Percentiles rank a stretch among this genome's conserved stretches.
These are phyloP conservation scores for Polydrusus tereticollis DNA, from an alignment of 2,888 invertebrate genomes.

Conservation along the genomic window DNA sequence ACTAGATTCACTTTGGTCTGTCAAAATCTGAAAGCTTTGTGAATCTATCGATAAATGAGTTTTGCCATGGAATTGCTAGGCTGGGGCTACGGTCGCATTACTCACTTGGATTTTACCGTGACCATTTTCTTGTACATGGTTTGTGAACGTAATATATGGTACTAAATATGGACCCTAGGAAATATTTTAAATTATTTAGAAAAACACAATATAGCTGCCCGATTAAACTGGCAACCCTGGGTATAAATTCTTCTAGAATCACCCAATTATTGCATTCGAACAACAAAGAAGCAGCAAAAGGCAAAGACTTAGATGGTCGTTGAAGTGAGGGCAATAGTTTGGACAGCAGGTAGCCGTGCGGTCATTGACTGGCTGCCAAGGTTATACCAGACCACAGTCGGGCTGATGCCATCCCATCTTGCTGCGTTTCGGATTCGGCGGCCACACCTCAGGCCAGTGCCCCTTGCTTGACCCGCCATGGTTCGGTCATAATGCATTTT, in stretches of 20 bases:
- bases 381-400: conserved; percentile 37
- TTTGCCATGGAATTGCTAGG: too few relatives aligned
- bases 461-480: conserved; percentile 34
- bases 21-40: too few relatives aligned
- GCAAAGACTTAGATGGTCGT: conserved; percentile 32
- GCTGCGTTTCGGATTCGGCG: conserved; percentile 44
- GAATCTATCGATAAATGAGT: too few relatives aligned
- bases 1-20: too few relatives aligned
- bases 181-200: too few relatives aligned
- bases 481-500: conserved; percentile 38
- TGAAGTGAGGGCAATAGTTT: conserved; percentile 27
- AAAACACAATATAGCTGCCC: too few relatives aligned
- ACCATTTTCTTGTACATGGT: too few relatives aligned
- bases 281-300: conserved; percentile 28
- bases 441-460: conserved; percentile 48
- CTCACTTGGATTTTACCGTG: too few relatives aligned
- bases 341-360: conserved; percentile 41
- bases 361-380: conserved; percentile 47
- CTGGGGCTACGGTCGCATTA: too few relatives aligned
- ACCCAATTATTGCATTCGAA: conserved; percentile 28
- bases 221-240: not conserved
- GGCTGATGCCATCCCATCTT: conserved; percentile 41
- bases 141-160: too few relatives aligned
- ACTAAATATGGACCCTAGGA: too few relatives aligned
- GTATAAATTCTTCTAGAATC: conserved; percentile 20